Conservation (phyloP, 2,888 invertebrate genomes). For the Hyppa rectilinea region DNA sequence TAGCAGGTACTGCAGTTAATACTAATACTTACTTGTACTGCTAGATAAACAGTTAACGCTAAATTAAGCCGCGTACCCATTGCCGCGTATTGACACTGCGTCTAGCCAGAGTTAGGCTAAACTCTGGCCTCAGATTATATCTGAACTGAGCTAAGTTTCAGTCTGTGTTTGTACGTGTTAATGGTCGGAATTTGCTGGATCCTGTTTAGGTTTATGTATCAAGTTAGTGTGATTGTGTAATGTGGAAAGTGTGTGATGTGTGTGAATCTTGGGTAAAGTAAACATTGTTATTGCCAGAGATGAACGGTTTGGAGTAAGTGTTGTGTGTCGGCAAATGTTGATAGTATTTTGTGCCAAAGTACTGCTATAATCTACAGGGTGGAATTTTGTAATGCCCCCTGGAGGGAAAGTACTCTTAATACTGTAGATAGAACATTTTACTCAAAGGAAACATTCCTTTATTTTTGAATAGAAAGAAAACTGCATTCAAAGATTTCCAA, state of each 20-base stretch:
- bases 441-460: no score
- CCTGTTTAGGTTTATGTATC: conserved; percentile 25
- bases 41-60: conserved; percentile 47
- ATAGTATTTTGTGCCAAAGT: background rate
- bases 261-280: background rate
- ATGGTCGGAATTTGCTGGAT: conserved; percentile 38
- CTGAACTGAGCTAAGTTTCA: conserved; percentile 48
- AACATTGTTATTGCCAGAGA: background rate
- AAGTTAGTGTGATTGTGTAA: conserved; percentile 22
- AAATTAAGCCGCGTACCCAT: conserved; percentile 45
- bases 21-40: conserved; percentile 25
- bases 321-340: conserved; percentile 2
- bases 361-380: no score
- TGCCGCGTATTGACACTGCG: conserved; percentile 55
- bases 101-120: conserved; percentile 52
- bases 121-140: conserved; percentile 55
- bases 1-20: conserved; percentile 36
- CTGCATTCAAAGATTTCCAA: no score
- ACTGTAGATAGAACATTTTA: no score
- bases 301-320: background rate
- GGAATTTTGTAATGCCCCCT: no score
- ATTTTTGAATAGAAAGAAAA: no score
- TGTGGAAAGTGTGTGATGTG: conserved; percentile 1
- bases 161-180: conserved; percentile 48
- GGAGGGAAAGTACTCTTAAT: no score